phyloP scores from a whole-genome alignment of 1,140 invertebrate species.

The Drosophila punjabiensis region DNA sequence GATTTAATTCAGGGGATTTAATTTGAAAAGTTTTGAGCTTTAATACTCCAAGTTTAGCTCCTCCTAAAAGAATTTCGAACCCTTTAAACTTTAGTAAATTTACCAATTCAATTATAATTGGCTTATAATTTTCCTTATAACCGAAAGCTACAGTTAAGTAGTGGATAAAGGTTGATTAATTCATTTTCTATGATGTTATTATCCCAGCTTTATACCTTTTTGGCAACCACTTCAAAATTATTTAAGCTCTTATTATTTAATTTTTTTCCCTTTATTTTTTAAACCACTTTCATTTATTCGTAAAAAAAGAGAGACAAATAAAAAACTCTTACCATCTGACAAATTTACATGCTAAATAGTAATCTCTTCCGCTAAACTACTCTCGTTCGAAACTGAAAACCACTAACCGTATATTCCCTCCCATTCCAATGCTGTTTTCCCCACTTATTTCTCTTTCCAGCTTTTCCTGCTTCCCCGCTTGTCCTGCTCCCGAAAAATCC shows the following conservation, averaged over 20 bases:
- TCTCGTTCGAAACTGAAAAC: conserved; percentile 1
- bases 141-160: too few relatives aligned
- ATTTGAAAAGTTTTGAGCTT: background rate
- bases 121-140: too few relatives aligned
- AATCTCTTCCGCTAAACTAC: conserved; percentile 34
- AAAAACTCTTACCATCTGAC: conserved; percentile 13
- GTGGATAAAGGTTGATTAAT: background rate
- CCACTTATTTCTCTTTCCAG: background rate
- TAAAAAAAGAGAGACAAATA: background rate
- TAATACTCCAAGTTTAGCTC: background rate
- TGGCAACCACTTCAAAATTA: background rate
- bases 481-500: conserved; percentile 9
- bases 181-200: accelerated
- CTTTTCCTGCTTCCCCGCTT: background rate
- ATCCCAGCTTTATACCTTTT: background rate
- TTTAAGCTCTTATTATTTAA: background rate
- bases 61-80: background rate
- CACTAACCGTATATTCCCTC: conserved; percentile 23
- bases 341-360: conserved; percentile 50
- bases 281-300: background rate
- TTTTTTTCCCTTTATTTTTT: background rate
- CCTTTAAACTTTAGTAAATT: background rate
- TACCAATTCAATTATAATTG: background rate
- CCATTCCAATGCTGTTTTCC: background rate
- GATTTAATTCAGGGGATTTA: background rate